phyloP scores from a whole-genome alignment of 2,888 invertebrate species.

The Cataglyphis livida region DNA sequence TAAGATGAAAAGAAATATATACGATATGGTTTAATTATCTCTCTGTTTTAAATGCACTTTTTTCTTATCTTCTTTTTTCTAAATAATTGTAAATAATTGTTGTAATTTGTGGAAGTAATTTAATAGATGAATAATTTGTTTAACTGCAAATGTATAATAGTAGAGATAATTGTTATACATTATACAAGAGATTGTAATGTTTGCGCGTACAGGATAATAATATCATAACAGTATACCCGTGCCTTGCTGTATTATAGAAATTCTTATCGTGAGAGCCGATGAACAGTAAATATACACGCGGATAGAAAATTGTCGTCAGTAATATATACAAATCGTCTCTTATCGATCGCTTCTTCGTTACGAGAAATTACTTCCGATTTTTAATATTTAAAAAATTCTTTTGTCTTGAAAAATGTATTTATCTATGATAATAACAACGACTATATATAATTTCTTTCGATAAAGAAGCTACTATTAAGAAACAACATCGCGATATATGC shows the following conservation, averaged over 20 bases:
- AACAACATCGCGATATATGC: no score
- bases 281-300: neutral
- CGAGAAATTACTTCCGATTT: neutral
- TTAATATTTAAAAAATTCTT: neutral
- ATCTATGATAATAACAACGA: neutral
- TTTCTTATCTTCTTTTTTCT: neutral
- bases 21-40: neutral
- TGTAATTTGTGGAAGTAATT: neutral
- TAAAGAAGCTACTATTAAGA: neutral
- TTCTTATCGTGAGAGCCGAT: neutral
- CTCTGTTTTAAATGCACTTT: neutral
- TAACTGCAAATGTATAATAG: neutral
- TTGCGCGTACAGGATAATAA: neutral
- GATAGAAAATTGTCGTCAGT: neutral
- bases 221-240: neutral
- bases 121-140: slow-evolving; percentile 13
- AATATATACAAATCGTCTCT: neutral
- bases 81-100: neutral
- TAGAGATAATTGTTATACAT: neutral
- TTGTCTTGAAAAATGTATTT: neutral
- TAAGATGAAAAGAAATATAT: neutral
- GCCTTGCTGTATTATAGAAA: neutral
- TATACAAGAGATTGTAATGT: neutral
- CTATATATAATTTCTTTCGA: neutral
- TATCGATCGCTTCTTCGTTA: neutral